Evolutionary conservation across 2,888 invertebrate genomes (phyloP).

Genomic region (Macaria notata): DNA sequence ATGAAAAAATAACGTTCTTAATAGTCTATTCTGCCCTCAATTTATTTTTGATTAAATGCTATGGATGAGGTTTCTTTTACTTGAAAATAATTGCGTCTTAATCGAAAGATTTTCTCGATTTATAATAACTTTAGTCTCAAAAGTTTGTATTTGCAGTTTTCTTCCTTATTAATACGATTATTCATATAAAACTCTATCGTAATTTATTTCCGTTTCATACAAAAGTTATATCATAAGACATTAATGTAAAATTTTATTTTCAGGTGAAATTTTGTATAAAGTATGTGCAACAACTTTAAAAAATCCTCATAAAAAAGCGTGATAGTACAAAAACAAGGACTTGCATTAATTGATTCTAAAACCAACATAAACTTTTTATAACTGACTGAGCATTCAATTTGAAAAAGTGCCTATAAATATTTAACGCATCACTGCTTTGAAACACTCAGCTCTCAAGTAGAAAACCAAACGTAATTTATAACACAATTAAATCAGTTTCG

Average conservation of each 20-base stretch:
- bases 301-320: too few species aligned
- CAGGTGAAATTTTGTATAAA: too few species aligned
- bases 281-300: too few species aligned
- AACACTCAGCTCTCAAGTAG: slow-evolving; percentile 7
- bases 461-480: slow-evolving; percentile 22
- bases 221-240: too few species aligned
- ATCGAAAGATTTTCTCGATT: slow-evolving; percentile 15
- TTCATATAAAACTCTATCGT: too few species aligned
- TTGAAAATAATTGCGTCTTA: slow-evolving; percentile 5
- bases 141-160: background rate
- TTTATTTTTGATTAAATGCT: slow-evolving; percentile 10
- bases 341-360: background rate
- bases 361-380: too few species aligned
- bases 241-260: too few species aligned
- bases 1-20: too few species aligned
- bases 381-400: background rate
- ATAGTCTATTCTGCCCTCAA: background rate
- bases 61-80: slow-evolving; percentile 8
- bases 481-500: slow-evolving; percentile 29
- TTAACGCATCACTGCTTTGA: background rate
- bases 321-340: too few species aligned
- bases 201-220: too few species aligned
- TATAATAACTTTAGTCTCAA: slow-evolving; percentile 1
- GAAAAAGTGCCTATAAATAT: background rate
- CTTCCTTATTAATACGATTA: too few species aligned